These are phyloP conservation scores for Microctonus hyperodae DNA, from an alignment of 2,888 invertebrate genomes.

Conservation along the genomic window DNA sequence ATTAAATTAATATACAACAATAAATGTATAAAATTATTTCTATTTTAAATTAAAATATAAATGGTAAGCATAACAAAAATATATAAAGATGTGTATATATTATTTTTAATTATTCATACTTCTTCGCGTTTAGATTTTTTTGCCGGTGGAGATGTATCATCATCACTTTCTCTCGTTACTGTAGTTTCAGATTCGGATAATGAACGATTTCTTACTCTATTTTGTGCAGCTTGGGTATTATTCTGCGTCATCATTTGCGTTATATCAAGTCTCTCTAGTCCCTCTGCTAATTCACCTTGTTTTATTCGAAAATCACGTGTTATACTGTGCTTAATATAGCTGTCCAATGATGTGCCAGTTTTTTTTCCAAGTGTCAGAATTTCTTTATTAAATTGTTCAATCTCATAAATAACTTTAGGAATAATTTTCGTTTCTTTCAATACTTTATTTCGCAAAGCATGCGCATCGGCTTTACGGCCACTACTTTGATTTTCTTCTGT, in stretches of 20 bases:
- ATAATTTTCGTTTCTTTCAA: slow-evolving; percentile 70
- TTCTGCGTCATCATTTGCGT: slow-evolving; percentile 44
- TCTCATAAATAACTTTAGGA: slow-evolving; percentile 71
- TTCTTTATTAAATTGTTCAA: slow-evolving; percentile 71
- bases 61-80: too few species aligned
- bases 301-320: slow-evolving; percentile 73
- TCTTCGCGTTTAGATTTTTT: slow-evolving; percentile 26
- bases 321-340: slow-evolving; percentile 69
- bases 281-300: slow-evolving; percentile 66
- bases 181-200: neutral
- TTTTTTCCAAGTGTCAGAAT: slow-evolving; percentile 69
- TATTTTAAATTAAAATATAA: too few species aligned
- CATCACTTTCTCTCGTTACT: slow-evolving; percentile 13
- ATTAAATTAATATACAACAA: too few species aligned
- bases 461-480: slow-evolving; percentile 60
- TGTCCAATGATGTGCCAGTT: slow-evolving; percentile 64
- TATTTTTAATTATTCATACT: neutral
- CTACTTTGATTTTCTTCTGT: slow-evolving; percentile 62
- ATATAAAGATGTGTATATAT: neutral
- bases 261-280: slow-evolving; percentile 62
- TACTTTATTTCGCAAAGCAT: slow-evolving; percentile 65
- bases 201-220: neutral
- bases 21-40: too few species aligned
- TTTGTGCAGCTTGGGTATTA: slow-evolving; percentile 25
- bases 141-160: slow-evolving; percentile 22